phyloP scores from a whole-genome alignment of 2,797 vertebrate genomes.

The Argya squamiceps region DNA sequence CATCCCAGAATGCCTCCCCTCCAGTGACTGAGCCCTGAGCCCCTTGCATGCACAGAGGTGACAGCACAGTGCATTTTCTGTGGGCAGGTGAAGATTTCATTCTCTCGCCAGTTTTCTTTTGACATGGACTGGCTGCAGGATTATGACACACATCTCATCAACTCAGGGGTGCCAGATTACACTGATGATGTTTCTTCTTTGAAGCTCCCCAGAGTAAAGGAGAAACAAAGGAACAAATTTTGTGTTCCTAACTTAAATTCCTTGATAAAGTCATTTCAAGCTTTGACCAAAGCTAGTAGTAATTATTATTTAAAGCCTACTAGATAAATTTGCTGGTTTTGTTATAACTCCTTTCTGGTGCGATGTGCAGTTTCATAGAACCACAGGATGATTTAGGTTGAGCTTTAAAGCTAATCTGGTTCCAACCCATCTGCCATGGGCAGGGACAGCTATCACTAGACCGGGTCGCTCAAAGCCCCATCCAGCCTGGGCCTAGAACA shows the following conservation, averaged over 20 bases:
- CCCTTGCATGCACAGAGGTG: background rate
- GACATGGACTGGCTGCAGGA: background rate
- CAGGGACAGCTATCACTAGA: background rate
- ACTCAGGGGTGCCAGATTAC: fast-evolving
- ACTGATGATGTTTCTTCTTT: background rate
- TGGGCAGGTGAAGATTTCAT: background rate
- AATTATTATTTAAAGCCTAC: background rate
- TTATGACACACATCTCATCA: background rate
- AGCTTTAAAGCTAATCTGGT: background rate
- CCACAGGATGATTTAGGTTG: background rate
- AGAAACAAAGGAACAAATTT: background rate
- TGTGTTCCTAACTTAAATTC: background rate
- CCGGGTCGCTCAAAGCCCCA: background rate
- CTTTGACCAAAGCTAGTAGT: background rate
- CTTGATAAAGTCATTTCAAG: background rate
- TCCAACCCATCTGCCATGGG: background rate
- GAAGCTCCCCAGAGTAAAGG: background rate
- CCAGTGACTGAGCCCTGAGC: background rate
- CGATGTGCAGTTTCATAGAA: background rate
- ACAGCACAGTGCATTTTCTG: background rate
- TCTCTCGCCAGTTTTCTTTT: background rate
- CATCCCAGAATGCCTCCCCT: background rate
- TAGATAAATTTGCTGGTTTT: background rate
- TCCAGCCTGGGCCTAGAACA: background rate
- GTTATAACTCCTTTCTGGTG: background rate